Evolutionary conservation across 35 echinoderm and acorn worm species (phyloP).

Genomic region (Apostichopus parvimensis): DNA sequence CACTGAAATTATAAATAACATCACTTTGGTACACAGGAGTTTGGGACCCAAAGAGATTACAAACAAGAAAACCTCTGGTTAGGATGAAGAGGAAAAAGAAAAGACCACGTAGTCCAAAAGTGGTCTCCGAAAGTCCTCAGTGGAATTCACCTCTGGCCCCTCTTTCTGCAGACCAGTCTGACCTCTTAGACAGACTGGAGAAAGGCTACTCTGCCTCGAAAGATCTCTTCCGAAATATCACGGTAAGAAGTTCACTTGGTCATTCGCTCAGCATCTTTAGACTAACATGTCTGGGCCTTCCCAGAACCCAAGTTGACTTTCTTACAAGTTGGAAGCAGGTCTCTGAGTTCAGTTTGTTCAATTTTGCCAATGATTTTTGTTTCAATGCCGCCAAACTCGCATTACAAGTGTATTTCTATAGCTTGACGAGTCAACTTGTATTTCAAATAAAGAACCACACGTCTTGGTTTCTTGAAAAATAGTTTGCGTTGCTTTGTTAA

Average conservation of each 20-base stretch:
- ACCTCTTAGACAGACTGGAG: slow-evolving; percentile 76
- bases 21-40: slow-evolving; percentile 61
- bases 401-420: no score
- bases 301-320: no score
- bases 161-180: slow-evolving; percentile 60
- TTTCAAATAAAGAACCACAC: no score
- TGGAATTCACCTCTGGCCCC: background rate
- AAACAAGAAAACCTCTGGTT: slow-evolving; percentile 82
- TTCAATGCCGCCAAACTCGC: no score
- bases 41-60: slow-evolving; percentile 77
- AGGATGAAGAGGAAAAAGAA: slow-evolving; percentile 88
- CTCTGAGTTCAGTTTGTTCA: no score
- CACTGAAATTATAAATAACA: background rate
- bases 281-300: no score
- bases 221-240: slow-evolving; percentile 86
- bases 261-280: no score
- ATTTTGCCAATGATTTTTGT: no score
- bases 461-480: no score
- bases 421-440: no score
- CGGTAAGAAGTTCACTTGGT: slow-evolving; percentile 46
- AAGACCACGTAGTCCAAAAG: background rate
- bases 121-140: background rate
- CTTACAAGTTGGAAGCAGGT: no score
- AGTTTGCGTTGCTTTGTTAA: no score
- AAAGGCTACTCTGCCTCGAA: slow-evolving; percentile 84